These are phyloP conservation scores for Euleptes europaea DNA, from an alignment of 2,113 vertebrate genomes.

Conservation along the genomic window DNA sequence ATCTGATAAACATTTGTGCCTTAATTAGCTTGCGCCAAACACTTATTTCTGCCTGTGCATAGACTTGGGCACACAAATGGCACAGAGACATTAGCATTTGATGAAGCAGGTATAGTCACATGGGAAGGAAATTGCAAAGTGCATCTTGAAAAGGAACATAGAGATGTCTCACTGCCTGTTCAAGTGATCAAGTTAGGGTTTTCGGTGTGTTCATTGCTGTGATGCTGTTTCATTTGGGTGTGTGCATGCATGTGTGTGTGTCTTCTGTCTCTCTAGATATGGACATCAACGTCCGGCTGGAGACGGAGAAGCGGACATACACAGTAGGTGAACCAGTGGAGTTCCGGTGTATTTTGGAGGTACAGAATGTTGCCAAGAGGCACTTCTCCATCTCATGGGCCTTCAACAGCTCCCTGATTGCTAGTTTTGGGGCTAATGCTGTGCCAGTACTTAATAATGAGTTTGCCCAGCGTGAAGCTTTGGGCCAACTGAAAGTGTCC, in stretches of 20 bases:
- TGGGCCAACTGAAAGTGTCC: conserved; percentile 88
- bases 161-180: neutral
- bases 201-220: neutral
- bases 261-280: conserved; percentile 79
- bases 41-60: neutral
- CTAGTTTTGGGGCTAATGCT: conserved; percentile 90
- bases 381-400: conserved; percentile 98
- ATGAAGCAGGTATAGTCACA: neutral
- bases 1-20: neutral
- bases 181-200: accelerated
- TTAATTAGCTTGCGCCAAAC: neutral
- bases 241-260: neutral
- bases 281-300: conserved; percentile 93
- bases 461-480: conserved; percentile 85
- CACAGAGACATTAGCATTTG: neutral
- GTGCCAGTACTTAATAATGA: conserved; percentile 89
- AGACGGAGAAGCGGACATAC: conserved; percentile 90
- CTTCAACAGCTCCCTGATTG: conserved; percentile 96
- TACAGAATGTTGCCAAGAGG: conserved; percentile 90
- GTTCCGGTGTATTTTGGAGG: conserved; percentile 93
- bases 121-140: neutral
- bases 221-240: conserved; percentile 4
- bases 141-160: neutral
- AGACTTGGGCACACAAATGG: neutral
- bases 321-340: conserved; percentile 91